Evolutionary conservation across 2,888 invertebrate genomes (phyloP).

Genomic region (Heteromurus nitidus): DNA sequence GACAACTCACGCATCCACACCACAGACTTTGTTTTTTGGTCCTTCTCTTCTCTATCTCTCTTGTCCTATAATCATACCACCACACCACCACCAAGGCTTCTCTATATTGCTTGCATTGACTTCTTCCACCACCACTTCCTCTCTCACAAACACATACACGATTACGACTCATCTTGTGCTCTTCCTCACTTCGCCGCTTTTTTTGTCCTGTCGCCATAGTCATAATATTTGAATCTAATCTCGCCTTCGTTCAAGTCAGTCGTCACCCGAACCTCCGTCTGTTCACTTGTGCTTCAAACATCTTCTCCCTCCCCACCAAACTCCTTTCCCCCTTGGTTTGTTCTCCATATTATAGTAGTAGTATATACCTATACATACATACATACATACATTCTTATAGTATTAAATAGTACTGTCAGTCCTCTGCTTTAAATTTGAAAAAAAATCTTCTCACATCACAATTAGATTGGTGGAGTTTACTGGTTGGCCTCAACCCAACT

Average conservation of each 20-base stretch:
- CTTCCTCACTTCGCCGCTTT: constrained; percentile 37
- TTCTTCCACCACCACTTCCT: constrained; percentile 29
- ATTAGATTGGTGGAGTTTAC: too few relatives aligned
- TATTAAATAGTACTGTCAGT: too few relatives aligned
- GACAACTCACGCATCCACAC: constrained; percentile 41
- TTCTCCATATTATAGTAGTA: too few relatives aligned
- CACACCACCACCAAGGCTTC: constrained; percentile 1
- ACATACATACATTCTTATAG: too few relatives aligned
- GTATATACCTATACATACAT: too few relatives aligned
- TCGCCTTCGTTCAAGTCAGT: constrained; percentile 63
- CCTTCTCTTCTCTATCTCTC: constrained; percentile 27
- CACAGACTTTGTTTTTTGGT: constrained; percentile 21
- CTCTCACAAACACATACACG: constrained; percentile 27
- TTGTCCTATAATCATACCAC: constrained; percentile 7
- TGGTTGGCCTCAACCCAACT: too few relatives aligned
- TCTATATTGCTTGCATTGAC: background rate
- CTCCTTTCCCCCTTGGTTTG: constrained; percentile 45
- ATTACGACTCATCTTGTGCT: constrained; percentile 49
- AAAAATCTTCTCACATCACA: too few relatives aligned
- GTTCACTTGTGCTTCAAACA: constrained; percentile 61
- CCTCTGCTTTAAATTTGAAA: too few relatives aligned
- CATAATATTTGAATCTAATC: constrained; percentile 65
- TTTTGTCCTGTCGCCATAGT: constrained; percentile 55
- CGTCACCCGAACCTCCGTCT: constrained; percentile 66
- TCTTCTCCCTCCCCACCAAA: constrained; percentile 13